Conservation (phyloP, 2,888 invertebrate genomes). For the Dysmachus trigonus region DNA sequence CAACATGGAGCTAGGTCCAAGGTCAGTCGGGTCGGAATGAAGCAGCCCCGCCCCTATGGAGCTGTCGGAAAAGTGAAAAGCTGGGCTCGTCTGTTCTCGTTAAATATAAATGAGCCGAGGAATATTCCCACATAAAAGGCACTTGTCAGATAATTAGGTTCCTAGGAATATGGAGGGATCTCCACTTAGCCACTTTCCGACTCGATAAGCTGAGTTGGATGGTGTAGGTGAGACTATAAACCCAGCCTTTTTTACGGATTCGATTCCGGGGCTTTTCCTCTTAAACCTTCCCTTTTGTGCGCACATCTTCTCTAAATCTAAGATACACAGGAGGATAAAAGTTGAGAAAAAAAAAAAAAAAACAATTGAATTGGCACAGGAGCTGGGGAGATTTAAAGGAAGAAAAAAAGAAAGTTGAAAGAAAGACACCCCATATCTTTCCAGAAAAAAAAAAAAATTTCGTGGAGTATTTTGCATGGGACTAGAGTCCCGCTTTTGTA, state of each 20-base stretch:
- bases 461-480: not conserved
- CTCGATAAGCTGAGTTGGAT: not conserved
- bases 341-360: not conserved
- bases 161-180: not conserved
- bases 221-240: not conserved
- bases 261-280: not conserved
- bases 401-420: not conserved
- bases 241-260: not conserved
- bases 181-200: not conserved
- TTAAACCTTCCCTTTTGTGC: not conserved
- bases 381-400: not conserved
- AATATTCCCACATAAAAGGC: constrained; percentile 24
- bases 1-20: not conserved
- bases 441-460: not conserved
- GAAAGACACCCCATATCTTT: not conserved
- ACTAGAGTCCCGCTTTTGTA: not conserved
- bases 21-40: not conserved
- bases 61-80: not conserved
- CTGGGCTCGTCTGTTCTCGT: not conserved
- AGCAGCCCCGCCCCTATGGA: not conserved
- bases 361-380: not conserved
- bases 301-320: not conserved
- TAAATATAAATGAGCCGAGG: constrained; percentile 14
- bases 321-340: not conserved
- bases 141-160: constrained; percentile 23